phyloP scores from a whole-genome alignment of 2,797 vertebrate genomes.

The Chelon labrosus region DNA sequence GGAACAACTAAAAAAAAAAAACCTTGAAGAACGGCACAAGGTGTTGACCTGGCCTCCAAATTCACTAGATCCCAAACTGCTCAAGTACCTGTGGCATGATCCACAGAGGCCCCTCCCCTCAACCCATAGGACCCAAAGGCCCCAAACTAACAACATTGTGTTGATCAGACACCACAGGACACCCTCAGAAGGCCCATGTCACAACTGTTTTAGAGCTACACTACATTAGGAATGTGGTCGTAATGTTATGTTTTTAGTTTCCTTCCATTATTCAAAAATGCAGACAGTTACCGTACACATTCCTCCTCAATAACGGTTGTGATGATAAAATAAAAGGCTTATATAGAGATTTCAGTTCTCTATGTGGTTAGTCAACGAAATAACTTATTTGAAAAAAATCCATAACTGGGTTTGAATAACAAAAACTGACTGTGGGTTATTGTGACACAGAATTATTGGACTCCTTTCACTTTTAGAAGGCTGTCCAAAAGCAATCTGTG shows the following conservation, averaged over 20 bases:
- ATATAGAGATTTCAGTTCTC: background rate
- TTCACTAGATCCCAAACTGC: too few relatives aligned
- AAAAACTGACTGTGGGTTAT: background rate
- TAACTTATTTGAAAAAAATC: constrained; percentile 12
- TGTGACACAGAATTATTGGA: constrained; percentile 6
- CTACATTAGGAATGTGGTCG: too few relatives aligned
- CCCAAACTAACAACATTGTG: too few relatives aligned
- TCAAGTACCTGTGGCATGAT: too few relatives aligned
- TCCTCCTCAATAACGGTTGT: background rate
- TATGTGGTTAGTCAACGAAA: background rate
- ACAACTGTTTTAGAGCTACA: too few relatives aligned
- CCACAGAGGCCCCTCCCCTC: too few relatives aligned
- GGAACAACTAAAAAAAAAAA: too few relatives aligned
- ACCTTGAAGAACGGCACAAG: too few relatives aligned
- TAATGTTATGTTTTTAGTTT: constrained; percentile 1
- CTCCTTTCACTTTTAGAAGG: background rate
- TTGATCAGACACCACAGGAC: too few relatives aligned
- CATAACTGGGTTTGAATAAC: background rate
- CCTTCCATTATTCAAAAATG: background rate
- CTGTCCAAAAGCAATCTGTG: background rate
- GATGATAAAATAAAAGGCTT: background rate
- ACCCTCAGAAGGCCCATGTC: too few relatives aligned
- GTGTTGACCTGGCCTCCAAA: too few relatives aligned
- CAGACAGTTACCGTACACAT: background rate
- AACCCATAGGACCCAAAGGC: too few relatives aligned